Evolutionary conservation across 1,140 invertebrate species (phyloP).

Genomic region (Dryas iulia): DNA sequence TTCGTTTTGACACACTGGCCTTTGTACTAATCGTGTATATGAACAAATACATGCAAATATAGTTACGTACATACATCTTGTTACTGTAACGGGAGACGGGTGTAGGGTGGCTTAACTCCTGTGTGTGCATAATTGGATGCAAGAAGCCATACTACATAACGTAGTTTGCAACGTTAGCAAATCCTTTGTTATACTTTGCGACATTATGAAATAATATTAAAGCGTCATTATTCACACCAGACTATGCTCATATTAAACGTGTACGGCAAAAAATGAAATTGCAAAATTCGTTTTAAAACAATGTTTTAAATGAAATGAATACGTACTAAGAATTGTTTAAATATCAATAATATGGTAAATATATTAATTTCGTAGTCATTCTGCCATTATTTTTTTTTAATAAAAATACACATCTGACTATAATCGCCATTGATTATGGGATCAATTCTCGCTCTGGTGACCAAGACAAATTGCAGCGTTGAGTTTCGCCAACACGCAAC

Average conservation of each 20-base stretch:
- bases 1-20: constrained; percentile 19
- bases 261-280: background rate
- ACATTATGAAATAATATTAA: constrained; percentile 18
- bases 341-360: background rate
- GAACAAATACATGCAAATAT: background rate
- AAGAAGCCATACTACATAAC: constrained; percentile 41
- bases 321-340: too few relatives aligned
- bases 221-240: background rate
- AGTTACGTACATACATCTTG: constrained; percentile 19
- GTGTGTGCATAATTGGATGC: constrained; percentile 52
- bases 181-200: constrained; percentile 31
- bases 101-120: constrained; percentile 35
- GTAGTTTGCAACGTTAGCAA: constrained; percentile 27
- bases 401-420: too few relatives aligned
- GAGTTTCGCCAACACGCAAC: too few relatives aligned
- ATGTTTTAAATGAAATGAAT: too few relatives aligned
- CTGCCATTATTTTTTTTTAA: too few relatives aligned
- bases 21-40: background rate
- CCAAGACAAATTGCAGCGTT: too few relatives aligned
- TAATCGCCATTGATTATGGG: too few relatives aligned
- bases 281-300: background rate
- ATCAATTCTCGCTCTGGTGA: too few relatives aligned
- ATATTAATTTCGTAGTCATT: too few relatives aligned
- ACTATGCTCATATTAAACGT: background rate
- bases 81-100: constrained; percentile 38